phyloP scores from a whole-genome alignment of 2,113 vertebrate species.

The Hypomesus transpacificus region DNA sequence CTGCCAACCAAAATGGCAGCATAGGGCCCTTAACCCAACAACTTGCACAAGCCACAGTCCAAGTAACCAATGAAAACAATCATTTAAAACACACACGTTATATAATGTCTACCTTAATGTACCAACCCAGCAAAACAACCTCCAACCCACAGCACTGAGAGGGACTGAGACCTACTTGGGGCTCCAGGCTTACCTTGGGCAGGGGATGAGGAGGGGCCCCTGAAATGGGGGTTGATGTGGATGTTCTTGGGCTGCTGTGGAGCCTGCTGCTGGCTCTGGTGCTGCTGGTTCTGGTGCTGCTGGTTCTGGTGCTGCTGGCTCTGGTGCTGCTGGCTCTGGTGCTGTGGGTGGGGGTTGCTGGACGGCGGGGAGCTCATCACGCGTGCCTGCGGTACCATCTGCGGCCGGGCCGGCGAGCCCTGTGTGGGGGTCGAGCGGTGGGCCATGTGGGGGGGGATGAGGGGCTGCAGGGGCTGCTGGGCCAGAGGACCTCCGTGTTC shows the following conservation, averaged over 20 bases:
- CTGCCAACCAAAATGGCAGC: constrained; percentile 13
- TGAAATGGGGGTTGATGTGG: constrained; percentile 98
- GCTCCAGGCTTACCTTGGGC: constrained; percentile 79
- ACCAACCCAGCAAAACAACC: not conserved
- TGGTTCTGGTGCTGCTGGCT: constrained; percentile 70
- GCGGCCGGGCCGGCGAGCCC: constrained; percentile 75
- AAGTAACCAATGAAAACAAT: too few species aligned
- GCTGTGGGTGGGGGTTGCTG: constrained; percentile 55
- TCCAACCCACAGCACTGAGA: not conserved
- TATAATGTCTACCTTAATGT: not conserved
- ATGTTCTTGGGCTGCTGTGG: constrained; percentile 93
- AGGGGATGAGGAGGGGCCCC: constrained; percentile 84
- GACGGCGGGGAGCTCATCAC: constrained; percentile 82
- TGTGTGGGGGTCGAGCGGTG: constrained; percentile 80
- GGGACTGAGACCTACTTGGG: not conserved
- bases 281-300: constrained; percentile 59
- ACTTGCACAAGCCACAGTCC: not conserved
- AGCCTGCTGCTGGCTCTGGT: constrained; percentile 63
- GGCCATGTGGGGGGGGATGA: constrained; percentile 84
- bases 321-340: constrained; percentile 19
- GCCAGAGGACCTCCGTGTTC: constrained; percentile 71
- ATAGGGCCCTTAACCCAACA: not conserved
- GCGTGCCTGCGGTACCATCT: constrained; percentile 77
- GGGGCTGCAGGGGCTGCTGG: constrained; percentile 82
- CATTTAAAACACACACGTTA: too few species aligned